Evolutionary conservation across 2,113 vertebrate species (phyloP).

Genomic region (Tenrec ecaudatus): DNA sequence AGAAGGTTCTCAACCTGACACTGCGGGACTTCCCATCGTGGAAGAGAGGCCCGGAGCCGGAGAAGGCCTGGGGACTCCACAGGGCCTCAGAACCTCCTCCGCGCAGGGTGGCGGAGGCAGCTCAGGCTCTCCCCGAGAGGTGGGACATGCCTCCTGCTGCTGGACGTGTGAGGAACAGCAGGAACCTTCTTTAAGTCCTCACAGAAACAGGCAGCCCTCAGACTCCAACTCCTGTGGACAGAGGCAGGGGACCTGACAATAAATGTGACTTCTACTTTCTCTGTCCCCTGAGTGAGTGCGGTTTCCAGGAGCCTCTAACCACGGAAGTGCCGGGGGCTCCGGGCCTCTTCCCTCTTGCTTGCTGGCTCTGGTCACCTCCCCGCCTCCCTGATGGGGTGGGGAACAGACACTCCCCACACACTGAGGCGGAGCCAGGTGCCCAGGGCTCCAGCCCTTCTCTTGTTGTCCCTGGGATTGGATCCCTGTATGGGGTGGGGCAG

Average conservation of each 20-base stretch:
- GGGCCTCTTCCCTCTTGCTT: neutral
- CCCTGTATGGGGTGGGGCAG: neutral
- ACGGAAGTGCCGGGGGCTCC: neutral
- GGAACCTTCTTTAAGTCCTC: neutral
- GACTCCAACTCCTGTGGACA: neutral
- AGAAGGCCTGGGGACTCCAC: neutral
- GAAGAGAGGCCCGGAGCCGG: neutral
- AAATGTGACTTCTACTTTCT: constrained; percentile 64
- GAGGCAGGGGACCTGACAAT: constrained; percentile 48
- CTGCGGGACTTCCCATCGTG: neutral
- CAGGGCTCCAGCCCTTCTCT: neutral
- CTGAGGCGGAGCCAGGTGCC: constrained; percentile 46
- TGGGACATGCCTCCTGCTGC: neutral
- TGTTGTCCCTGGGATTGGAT: constrained; percentile 62
- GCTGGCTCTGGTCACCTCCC: neutral
- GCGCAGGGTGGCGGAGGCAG: neutral
- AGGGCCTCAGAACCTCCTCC: neutral
- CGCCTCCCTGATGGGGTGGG: neutral
- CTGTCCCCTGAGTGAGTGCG: neutral
- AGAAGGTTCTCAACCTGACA: too few species aligned
- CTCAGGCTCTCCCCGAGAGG: neutral
- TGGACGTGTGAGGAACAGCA: neutral
- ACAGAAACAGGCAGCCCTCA: neutral
- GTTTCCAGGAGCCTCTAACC: neutral
- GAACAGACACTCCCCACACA: neutral